Evolutionary conservation across 2,888 invertebrate genomes (phyloP), one percentile per base, ranked within the genome.

Genomic region (Onchidella celtica): DNA sequence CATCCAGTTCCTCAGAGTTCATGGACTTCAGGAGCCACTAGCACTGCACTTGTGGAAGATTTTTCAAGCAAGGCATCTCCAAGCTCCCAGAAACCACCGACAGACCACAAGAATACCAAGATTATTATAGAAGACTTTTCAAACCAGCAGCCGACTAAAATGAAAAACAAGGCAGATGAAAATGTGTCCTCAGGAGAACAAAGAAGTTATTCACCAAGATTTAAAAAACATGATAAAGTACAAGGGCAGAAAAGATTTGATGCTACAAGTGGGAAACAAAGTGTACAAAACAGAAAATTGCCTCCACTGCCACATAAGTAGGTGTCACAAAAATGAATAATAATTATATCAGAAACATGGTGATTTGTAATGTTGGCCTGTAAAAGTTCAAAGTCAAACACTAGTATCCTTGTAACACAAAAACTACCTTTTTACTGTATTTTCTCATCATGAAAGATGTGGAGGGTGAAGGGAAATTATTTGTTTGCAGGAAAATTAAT

Each of bases 231-330:
- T 11, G 47, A 47, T 17, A 47, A 47, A 47, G 47, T 47, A 17
- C 6, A 47, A 47, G 17, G 47, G 6, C 17, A 47, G 47, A 6
- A 11, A 47, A 47, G 47, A 47, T 47, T 6, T 11, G 17, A 11
- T 6, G 17, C 47, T 47, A 6, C 47, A 47, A n/a, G n/a, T n/a
- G n/a, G n/a, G n/a, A n/a, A 24, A 61, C 61, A 61, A n/a, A 61
- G n/a, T 61, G 27, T 61, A 61, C 61, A 61, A 24, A 61, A n/a
- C 21, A 61, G 61, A 61, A 21, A 61, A n/a, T 61, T 61, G n/a
- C 61, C 61, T 6, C 66, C 34, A 14, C 6, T 29, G 11, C 29
- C 34, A 63, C 63, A 63, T n/a, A n/a, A n/a, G n/a, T n/a, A n/a
- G n/a, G n/a, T n/a, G n/a, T n/a, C n/a, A n/a, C n/a, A n/a, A n/a